Conservation (phyloP, 2,113 vertebrate species). For the Mungos mungo region DNA sequence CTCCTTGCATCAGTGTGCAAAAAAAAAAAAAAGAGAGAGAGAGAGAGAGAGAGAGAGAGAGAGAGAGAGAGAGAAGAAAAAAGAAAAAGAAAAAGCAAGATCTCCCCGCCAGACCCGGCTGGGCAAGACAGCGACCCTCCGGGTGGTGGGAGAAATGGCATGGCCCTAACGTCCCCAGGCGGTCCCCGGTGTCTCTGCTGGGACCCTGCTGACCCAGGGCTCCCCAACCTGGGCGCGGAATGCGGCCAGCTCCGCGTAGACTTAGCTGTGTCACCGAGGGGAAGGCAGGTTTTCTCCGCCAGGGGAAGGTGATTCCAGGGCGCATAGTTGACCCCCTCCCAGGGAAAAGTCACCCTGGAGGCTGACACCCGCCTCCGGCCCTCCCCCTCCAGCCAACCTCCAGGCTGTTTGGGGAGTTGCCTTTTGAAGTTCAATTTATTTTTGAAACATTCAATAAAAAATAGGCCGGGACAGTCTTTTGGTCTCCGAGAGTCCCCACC, state of each 20-base stretch:
- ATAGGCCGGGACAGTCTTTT: neutral
- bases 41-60: too few species aligned
- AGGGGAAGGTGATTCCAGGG: conserved; percentile 19
- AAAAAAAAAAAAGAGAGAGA: neutral
- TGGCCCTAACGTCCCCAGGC: too few species aligned
- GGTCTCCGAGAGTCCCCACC: neutral
- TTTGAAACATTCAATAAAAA: conserved; percentile 63
- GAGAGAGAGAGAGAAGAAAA: neutral
- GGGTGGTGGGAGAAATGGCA: neutral
- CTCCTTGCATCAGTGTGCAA: neutral
- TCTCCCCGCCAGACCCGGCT: accelerated
- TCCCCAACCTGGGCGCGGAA: neutral
- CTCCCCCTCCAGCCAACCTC: conserved; percentile 5
- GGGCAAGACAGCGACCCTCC: neutral
- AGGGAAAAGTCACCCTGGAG: neutral
- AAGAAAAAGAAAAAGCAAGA: conserved; percentile 51
- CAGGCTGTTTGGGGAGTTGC: conserved; percentile 26
- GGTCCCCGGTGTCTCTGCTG: neutral
- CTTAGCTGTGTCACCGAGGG: neutral
- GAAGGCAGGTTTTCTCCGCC: neutral
- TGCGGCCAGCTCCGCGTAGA: neutral
- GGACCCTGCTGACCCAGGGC: neutral
- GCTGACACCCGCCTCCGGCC: neutral
- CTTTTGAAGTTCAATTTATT: conserved; percentile 72
- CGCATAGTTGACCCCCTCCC: neutral